Conservation (phyloP, 2,888 invertebrate species). For the Meiosimyza decipiens region DNA sequence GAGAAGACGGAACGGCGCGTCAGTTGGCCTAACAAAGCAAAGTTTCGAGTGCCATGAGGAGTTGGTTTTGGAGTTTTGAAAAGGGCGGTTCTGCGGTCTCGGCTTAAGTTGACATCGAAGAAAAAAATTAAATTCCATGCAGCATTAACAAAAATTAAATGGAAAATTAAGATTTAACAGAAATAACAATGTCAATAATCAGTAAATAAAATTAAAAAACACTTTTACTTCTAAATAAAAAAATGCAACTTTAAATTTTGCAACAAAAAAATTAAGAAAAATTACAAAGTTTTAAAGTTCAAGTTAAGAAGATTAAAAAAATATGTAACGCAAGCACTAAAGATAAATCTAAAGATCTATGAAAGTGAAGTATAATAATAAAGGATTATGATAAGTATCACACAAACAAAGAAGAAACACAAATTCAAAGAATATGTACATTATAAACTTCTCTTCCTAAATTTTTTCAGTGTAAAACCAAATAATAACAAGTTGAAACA, state of each 20-base stretch:
- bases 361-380: not conserved
- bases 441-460: constrained; percentile 61
- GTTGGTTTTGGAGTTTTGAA: no score
- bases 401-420: constrained; percentile 34
- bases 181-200: not conserved
- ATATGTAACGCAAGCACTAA: not conserved
- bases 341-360: not conserved
- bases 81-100: no score
- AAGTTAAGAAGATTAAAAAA: constrained; percentile 6
- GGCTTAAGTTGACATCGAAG: no score
- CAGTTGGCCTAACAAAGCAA: no score
- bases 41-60: no score
- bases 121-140: constrained; percentile 55
- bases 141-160: constrained; percentile 4
- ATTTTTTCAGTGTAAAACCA: constrained; percentile 64
- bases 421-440: constrained; percentile 26
- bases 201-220: no score
- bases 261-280: not conserved
- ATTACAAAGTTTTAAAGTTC: constrained; percentile 2
- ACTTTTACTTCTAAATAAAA: no score
- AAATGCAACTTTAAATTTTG: no score
- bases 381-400: not conserved
- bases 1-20: no score
- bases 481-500: constrained; percentile 41
- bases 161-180: not conserved